Evolutionary conservation across 2,113 vertebrate species (phyloP).

Genomic region (Ahaetulla prasina): DNA sequence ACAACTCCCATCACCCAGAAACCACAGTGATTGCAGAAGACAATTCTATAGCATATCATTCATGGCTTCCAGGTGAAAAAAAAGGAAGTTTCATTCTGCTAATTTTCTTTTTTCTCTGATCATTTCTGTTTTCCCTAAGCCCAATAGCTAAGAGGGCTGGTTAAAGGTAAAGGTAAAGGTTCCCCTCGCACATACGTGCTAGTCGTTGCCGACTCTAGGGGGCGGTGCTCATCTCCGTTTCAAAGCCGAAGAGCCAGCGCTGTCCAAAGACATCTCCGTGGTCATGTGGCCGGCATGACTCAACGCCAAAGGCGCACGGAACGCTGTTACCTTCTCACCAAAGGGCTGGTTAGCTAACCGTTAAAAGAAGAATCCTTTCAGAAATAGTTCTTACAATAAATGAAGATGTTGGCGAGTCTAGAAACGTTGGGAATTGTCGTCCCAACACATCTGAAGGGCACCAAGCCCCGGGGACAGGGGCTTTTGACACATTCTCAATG

Average conservation of each 20-base stretch:
- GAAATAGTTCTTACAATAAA: neutral
- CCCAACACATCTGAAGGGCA: neutral
- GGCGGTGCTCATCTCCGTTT: too few species aligned
- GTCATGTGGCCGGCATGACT: too few species aligned
- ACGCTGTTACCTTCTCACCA: too few species aligned
- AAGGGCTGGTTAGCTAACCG: neutral
- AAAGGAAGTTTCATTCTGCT: neutral
- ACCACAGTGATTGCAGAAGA: neutral
- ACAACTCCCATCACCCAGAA: too few species aligned
- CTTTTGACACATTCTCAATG: neutral
- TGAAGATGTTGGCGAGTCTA: neutral
- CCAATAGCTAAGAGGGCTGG: neutral
- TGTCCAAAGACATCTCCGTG: too few species aligned
- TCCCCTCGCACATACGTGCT: too few species aligned
- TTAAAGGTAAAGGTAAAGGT: too few species aligned
- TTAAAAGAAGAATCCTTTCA: neutral
- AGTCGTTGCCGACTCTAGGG: too few species aligned
- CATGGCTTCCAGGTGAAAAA: neutral
- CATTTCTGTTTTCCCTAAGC: neutral
- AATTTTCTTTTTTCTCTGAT: neutral
- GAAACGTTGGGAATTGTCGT: neutral
- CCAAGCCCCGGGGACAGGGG: neutral
- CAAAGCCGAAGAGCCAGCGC: too few species aligned
- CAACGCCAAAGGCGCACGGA: too few species aligned
- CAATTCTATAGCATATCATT: neutral